phyloP scores from a whole-genome alignment of 2,797 vertebrate genomes.

The Helicolenus hilgendorfi region DNA sequence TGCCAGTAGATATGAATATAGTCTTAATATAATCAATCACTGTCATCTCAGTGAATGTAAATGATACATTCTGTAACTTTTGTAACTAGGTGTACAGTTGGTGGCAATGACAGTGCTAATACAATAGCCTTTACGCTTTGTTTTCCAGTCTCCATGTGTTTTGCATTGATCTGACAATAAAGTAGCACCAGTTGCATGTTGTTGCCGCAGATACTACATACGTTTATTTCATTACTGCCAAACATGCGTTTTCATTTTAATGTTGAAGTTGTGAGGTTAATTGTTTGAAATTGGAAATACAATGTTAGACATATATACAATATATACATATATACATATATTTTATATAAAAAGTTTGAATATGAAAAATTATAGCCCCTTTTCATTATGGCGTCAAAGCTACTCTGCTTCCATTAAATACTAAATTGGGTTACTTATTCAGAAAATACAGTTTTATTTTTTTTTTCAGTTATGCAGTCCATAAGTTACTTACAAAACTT shows the following conservation, averaged over 20 bases:
- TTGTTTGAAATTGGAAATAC: slow-evolving; percentile 85
- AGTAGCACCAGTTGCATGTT: slow-evolving; percentile 88
- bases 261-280: slow-evolving; percentile 84
- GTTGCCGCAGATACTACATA: slow-evolving; percentile 78
- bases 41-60: slow-evolving; percentile 91
- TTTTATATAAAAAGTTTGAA: slow-evolving; percentile 84
- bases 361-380: slow-evolving; percentile 64
- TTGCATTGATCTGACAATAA: slow-evolving; percentile 84
- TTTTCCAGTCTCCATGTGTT: slow-evolving; percentile 82
- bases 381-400: slow-evolving; percentile 41
- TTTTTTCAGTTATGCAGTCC: slow-evolving; percentile 22
- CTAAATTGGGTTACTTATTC: slow-evolving; percentile 33
- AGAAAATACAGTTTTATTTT: not conserved
- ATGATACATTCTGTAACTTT: slow-evolving; percentile 90
- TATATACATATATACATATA: slow-evolving; percentile 85
- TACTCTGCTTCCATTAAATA: slow-evolving; percentile 44
- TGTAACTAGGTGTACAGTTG: slow-evolving; percentile 91
- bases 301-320: slow-evolving; percentile 82
- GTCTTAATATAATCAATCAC: slow-evolving; percentile 88
- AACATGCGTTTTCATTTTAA: slow-evolving; percentile 81
- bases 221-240: slow-evolving; percentile 75
- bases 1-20: slow-evolving; percentile 88
- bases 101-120: slow-evolving; percentile 88
- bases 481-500: slow-evolving; percentile 28
- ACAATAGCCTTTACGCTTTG: slow-evolving; percentile 78